Conservation (phyloP, 2,797 vertebrate genomes). For the Danio tinwini region DNA sequence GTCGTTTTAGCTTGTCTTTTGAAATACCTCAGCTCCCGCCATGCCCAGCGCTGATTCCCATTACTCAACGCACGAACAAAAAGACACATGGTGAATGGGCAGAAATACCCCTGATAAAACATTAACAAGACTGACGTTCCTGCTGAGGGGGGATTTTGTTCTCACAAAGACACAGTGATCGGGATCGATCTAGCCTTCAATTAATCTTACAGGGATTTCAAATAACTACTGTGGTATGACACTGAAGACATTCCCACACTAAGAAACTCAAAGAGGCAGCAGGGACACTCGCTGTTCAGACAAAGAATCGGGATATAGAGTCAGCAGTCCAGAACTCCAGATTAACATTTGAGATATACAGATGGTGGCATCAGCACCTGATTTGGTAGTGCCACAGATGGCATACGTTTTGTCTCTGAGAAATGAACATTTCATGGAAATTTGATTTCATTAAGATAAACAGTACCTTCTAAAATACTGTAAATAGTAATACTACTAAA, state of each 20-base stretch:
- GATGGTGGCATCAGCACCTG: neutral
- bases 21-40: constrained; percentile 46
- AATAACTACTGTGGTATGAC: constrained; percentile 50
- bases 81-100: constrained; percentile 72
- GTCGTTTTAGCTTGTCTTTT: constrained; percentile 44
- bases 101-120: constrained; percentile 75
- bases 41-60: constrained; percentile 62
- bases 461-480: too few species aligned
- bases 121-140: constrained; percentile 76
- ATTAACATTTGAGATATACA: neutral
- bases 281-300: constrained; percentile 40
- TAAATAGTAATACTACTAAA: too few species aligned
- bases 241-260: constrained; percentile 54
- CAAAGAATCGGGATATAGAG: constrained; percentile 11
- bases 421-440: too few species aligned
- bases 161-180: constrained; percentile 63
- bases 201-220: constrained; percentile 65
- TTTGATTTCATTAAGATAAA: too few species aligned
- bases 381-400: neutral
- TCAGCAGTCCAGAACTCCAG: neutral
- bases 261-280: constrained; percentile 52
- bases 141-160: constrained; percentile 59
- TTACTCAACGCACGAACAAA: constrained; percentile 71
- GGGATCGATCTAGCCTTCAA: constrained; percentile 67
- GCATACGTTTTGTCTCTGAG: too few species aligned